Conservation (phyloP, 92 coral and sea anemone genomes). For the Zoanthus gigantus region DNA sequence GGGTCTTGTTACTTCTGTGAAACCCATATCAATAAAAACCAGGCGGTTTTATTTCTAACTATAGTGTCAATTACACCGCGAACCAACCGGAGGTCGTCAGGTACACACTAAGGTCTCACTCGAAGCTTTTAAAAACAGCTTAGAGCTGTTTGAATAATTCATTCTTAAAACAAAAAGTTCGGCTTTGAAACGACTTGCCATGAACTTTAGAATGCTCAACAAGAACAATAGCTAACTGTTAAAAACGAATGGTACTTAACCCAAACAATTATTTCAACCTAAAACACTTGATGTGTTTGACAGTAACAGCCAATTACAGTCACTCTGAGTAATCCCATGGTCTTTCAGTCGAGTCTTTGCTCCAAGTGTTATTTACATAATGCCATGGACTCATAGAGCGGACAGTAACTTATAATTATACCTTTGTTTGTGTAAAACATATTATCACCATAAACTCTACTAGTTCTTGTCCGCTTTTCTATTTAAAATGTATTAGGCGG, state of each 20-base stretch:
- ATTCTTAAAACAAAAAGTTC: constrained; percentile 43
- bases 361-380: constrained; percentile 22
- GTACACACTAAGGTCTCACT: constrained; percentile 79
- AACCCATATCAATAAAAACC: constrained; percentile 74
- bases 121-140: constrained; percentile 59
- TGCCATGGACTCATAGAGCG: not conserved
- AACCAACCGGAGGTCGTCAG: constrained; percentile 73
- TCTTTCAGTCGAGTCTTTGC: constrained; percentile 18
- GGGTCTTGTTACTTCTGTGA: constrained; percentile 89
- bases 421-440: not conserved
- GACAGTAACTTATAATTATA: not conserved
- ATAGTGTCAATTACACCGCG: constrained; percentile 53
- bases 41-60: constrained; percentile 16
- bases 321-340: constrained; percentile 32
- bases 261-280: not conserved
- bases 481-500: not conserved
- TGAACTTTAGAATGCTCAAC: constrained; percentile 50
- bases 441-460: not conserved
- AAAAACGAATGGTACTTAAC: constrained; percentile 34
- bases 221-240: constrained; percentile 29
- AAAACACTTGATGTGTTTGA: constrained; percentile 12
- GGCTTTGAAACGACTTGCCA: constrained; percentile 53
- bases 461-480: not conserved
- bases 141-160: constrained; percentile 57
- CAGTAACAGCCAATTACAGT: not conserved